Base-by-base conservation (phyloP, 2,113 vertebrate species). In the Poeciliopsis prolifica region DNA sequence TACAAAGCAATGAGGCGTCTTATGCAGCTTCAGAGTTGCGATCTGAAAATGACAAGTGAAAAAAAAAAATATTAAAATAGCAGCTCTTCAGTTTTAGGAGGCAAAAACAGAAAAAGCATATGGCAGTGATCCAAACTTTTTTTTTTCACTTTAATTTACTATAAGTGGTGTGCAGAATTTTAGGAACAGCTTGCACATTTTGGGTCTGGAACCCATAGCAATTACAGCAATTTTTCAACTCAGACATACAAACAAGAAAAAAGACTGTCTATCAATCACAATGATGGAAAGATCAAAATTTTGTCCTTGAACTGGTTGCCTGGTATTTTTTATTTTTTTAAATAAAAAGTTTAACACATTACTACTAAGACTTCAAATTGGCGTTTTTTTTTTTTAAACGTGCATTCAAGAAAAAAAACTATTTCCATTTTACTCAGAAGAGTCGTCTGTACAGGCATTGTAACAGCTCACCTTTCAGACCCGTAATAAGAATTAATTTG, bases 1-100 rank as follows among this genome's bases (percentile, higher is more conserved):
- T 75, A 74, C 72, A 68, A 8, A 83, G 82, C 28, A 61, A 77
- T 42, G 72, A 77, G 28, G 54, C 29, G 62, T 72, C 51, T 61
- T 69, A 1, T 66, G 79, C 71, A 42, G 78, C 75, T 77, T 68
- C 48, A 54, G 61, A 68, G 26, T 54, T 70, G 30, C 51, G 31
- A 29, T 66, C 74, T 35, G 28, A 42, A 30, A 24, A 61, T 3
- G 3, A 12, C 31, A 30, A 14, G 17, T 40, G 58, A 26, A 40
- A 4, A 40, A 14, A n/a, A 10, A 71, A 65, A 70, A 3, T 30
- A 9, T 29, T 29, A 15, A 42, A 30, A 40, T 0, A 37, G 10
- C 26, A 44, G 15, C n/a, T 44, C 17, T 73, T 68, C 65, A 71
- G 30, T 40, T 75, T 64, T 48, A 22, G 31, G 33, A 65, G 63